Evolutionary conservation across 2,113 vertebrate genomes (phyloP), one percentile per base, ranked within the genome.

Genomic region (Laterallus jamaicensis): DNA sequence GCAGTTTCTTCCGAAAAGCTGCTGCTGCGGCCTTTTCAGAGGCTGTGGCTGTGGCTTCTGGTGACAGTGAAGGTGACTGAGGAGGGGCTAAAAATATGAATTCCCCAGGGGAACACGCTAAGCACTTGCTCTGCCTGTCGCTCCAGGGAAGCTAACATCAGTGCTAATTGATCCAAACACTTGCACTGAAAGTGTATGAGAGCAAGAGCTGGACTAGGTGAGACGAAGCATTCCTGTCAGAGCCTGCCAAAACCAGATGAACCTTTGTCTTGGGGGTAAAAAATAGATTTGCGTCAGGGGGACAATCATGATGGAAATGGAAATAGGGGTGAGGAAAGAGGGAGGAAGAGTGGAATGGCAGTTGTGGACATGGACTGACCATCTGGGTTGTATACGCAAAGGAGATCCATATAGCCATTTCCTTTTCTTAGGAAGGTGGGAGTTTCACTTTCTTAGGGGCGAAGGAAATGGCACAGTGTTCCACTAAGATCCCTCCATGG

Each of bases 61-160:
- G 15, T 86, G 83, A 82, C 69, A 95, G 75, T 75, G 28, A 97
- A 95, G 84, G 94, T 95, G 93, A 95, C 81, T 75, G 82, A 94
- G 76, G 25, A 93, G 67, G 88, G 62, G 42, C 90, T 93, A 94
- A 96, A 97, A 95, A 92, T 93, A 92, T 29, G 11, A 94, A 91
- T 71, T 44, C 76, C 73, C 63, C 26, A 6, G 28, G 47, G 83
- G 63, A 90, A 52, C 29, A 35, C 2, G 3, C 52, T 79, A 74
- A 96, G 40, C 80, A 35, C 31, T 93, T 73, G 40, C 49, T 84
- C 54, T 89, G 49, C 14, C 56, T 92, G 86, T 86, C 18, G 0
- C 55, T 92, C 71, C 14, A 3, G 94, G 77, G 50, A 88, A 90
- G 62, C 14, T 79, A 69, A 54, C 55, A 67, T 89, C 87, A 92